These are phyloP conservation scores for Drosophila neotestacea DNA, from an alignment of 2,888 invertebrate species.

Conservation along the genomic window DNA sequence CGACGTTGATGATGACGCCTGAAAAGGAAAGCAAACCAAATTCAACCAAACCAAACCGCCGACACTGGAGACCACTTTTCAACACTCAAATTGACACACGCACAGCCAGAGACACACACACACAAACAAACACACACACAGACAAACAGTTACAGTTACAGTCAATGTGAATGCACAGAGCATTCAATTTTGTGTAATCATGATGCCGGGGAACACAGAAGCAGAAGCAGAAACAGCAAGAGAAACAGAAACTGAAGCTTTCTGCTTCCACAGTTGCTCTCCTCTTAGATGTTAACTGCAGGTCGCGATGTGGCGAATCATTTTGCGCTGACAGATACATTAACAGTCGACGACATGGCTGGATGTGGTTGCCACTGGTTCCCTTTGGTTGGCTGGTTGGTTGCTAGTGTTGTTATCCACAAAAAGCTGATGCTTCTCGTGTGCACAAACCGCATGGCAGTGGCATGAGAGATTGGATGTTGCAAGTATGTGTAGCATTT, in stretches of 20 bases:
- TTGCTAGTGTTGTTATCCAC: background rate
- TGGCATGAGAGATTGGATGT: slow-evolving; percentile 27
- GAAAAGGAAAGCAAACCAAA: slow-evolving; percentile 46
- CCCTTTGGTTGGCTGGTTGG: slow-evolving; percentile 1
- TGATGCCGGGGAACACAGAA: slow-evolving; percentile 32
- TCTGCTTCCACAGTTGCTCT: too few species aligned
- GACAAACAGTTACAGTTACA: slow-evolving; percentile 11
- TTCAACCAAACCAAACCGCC: slow-evolving; percentile 59
- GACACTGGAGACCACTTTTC: slow-evolving; percentile 76
- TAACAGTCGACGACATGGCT: slow-evolving; percentile 48
- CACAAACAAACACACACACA: slow-evolving; percentile 14
- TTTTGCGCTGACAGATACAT: slow-evolving; percentile 64
- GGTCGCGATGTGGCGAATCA: slow-evolving; percentile 71
- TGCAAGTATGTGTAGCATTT: slow-evolving; percentile 27
- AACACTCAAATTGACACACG: slow-evolving; percentile 74
- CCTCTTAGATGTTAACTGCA: slow-evolving; percentile 16
- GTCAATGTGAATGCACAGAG: slow-evolving; percentile 46
- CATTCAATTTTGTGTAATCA: slow-evolving; percentile 80
- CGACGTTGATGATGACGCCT: slow-evolving; percentile 41
- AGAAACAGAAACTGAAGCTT: slow-evolving; percentile 1
- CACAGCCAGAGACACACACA: slow-evolving; percentile 31
- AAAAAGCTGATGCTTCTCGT: slow-evolving; percentile 11
- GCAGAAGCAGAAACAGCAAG: slow-evolving; percentile 21
- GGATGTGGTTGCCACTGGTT: slow-evolving; percentile 27
- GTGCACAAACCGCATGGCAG: slow-evolving; percentile 32